Base-by-base conservation (phyloP, 2,888 invertebrate genomes). In the Bimastos eiseni region DNA sequence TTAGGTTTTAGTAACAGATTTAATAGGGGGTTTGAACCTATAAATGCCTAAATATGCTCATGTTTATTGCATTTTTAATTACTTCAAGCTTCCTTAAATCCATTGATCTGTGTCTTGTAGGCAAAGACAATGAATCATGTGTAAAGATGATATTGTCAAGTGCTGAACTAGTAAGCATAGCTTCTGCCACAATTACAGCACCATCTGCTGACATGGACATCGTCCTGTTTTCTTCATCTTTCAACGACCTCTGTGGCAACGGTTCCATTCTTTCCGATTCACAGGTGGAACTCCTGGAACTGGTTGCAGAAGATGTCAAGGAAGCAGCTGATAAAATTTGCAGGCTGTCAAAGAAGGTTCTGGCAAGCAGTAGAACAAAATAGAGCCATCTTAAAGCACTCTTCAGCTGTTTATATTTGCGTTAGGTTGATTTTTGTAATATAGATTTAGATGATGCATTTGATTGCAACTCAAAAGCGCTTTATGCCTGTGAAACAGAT, bases 261-360 rank as follows among this genome's bases (percentile, higher is more conserved):
- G 86, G 86, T 36, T 86, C 86, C 86, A 86, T 86, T 36, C 37
- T 86, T 30, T 86, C 86, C n/a, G 86, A 86, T 86, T 86, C 86
- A 36, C 86, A 86, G 37, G 36, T 86, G 34, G 86, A 86, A 30
- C 86, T 86, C 8, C 86, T 86, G 86, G 86, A 86, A 86, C 86
- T 86, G 34, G 86, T 33, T 36, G 86, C 86, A 86, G 86, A 86
- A 34, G 86, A 86, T 8, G 86, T 86, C 36, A 86, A 86, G 17
- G 21, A 37, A 86, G 33, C 86, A 86, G 17, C 86, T 36, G 37
- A 86, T 36, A 86, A 86, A 86, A 86, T 86, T 86, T 37, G 37
- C 24, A 21, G n/a, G 19, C 86, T 86, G 37, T 86, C 86, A 8
- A 86, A 86, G 86, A 86, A 33, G 24, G n/a, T 86, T 34, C 8